phyloP scores from a whole-genome alignment of 2,113 vertebrate genomes.

The Microtus oregoni region DNA sequence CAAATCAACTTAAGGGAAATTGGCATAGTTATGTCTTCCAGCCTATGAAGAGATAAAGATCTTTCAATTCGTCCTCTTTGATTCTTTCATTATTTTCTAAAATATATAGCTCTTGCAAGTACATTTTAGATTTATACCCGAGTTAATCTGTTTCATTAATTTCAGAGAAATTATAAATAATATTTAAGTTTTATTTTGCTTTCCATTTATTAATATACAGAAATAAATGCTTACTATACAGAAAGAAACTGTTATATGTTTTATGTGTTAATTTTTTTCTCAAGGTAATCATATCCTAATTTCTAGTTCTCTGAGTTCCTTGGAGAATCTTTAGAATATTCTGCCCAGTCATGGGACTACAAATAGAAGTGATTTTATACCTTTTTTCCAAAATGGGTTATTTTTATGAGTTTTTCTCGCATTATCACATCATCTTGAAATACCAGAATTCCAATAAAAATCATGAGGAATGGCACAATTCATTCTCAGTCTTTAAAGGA shows the following conservation, averaged over 20 bases:
- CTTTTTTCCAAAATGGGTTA: neutral
- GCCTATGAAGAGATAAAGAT: neutral
- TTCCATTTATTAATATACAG: neutral
- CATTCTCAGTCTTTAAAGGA: neutral
- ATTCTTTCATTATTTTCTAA: neutral
- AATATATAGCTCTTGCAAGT: neutral
- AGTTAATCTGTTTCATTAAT: neutral
- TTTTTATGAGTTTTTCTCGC: neutral
- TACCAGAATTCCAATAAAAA: neutral
- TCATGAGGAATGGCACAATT: neutral
- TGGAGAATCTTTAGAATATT: neutral
- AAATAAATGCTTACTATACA: neutral
- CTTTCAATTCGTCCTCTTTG: neutral
- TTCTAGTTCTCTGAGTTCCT: neutral
- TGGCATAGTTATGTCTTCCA: neutral
- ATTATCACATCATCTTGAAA: neutral
- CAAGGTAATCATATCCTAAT: neutral
- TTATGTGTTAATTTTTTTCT: neutral
- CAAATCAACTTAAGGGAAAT: neutral
- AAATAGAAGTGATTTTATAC: neutral
- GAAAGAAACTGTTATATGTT: neutral
- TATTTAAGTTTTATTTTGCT: neutral
- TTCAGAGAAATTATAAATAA: neutral
- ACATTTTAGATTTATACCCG: neutral
- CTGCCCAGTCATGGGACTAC: neutral